Base-by-base conservation (phyloP, 2,113 vertebrate species). In the Psammodynastes pulverulentus region DNA sequence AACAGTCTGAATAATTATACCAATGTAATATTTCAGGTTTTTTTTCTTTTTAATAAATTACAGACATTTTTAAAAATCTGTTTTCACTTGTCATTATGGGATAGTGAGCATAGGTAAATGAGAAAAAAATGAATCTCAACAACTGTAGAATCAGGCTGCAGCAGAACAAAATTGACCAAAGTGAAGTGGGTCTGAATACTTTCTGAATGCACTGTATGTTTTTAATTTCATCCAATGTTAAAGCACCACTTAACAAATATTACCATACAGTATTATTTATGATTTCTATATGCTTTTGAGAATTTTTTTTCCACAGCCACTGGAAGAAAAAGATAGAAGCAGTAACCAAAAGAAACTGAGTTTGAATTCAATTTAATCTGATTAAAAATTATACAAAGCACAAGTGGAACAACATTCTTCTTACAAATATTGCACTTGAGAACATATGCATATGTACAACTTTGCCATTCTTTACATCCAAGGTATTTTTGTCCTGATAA, bases 351-450 rank as follows among this genome's bases (percentile, higher is more conserved):
- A 21, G 91, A 26, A 0, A 87, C 88, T 93, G 49, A 92, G 48
- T 93, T 94, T 95, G 94, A 96, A 79, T 94, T 95, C 94, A 95
- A 90, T 97, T 97, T 97, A 97, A 95, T 97, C 91, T 88, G 93
- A 94, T 97, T 96, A 93, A 96, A 97, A 97, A 94, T 92, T 94
- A 96, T 95, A 94, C 92, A 96, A 97, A 97, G 87, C 89, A 94
- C 53, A n/a, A 94, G 58, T 0, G 19, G 91, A 95, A 91, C 52
- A 87, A 91, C 34, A 92, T 89, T 49, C 24, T 93, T 93, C 19
- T 29, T 91, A 97, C 45, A 93, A 95, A 95, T 94, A 97, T 89
- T 97, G 93, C 94, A 96, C 91, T 91, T 94, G 93, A 94, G 90
- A 87, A 91, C 58, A 94, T 93, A 95, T 58, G 19, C 95, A 92